Percentiles rank a stretch among this genome's conserved stretches.
These are phyloP conservation scores for Dioctria linearis DNA, from an alignment of 2,888 invertebrate species.

Conservation along the genomic window DNA sequence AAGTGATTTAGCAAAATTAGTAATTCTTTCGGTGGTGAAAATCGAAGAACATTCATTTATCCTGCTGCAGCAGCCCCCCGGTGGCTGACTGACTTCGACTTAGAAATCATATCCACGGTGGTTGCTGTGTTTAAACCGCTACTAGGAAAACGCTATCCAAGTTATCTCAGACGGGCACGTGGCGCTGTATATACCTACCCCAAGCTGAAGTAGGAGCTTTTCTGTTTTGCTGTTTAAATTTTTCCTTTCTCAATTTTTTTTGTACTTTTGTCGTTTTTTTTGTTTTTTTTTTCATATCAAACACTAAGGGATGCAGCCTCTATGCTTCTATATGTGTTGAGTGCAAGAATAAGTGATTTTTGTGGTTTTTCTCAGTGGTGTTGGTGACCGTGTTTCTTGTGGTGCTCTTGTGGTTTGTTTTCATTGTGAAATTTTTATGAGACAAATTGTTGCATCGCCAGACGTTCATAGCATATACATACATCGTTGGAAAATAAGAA, in stretches of 20 bases:
- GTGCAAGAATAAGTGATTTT: conserved; percentile 36
- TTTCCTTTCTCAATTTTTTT: conserved; percentile 23
- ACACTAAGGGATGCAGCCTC: conserved; percentile 3
- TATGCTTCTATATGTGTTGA: conserved; percentile 35
- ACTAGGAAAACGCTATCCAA: not conserved
- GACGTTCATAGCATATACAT: not conserved
- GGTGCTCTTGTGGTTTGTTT: conserved; percentile 46
- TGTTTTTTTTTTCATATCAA: conserved; percentile 31
- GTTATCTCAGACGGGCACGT: conserved; percentile 32
- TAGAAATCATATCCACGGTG: not conserved
- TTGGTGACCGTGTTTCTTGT: conserved; percentile 38
- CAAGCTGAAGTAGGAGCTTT: conserved; percentile 24
- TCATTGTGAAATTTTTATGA: conserved; percentile 52
- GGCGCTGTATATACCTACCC: conserved; percentile 15
- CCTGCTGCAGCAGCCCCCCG: not conserved
- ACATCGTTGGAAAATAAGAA: conserved; percentile 13
- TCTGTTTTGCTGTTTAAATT: conserved; percentile 36
- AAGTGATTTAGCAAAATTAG: conserved; percentile 21
- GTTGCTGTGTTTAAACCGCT: conserved; percentile 7
- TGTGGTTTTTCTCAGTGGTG: conserved; percentile 35
- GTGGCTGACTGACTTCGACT: not conserved
- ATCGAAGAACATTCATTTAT: conserved; percentile 1
- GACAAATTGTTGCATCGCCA: conserved; percentile 53
- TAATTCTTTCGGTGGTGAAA: not conserved
- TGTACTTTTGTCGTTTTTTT: not conserved